Percentiles rank a stretch among this genome's conserved stretches.
phyloP scores from a whole-genome alignment of 2,888 invertebrate species.

The Galeruca laticollis region DNA sequence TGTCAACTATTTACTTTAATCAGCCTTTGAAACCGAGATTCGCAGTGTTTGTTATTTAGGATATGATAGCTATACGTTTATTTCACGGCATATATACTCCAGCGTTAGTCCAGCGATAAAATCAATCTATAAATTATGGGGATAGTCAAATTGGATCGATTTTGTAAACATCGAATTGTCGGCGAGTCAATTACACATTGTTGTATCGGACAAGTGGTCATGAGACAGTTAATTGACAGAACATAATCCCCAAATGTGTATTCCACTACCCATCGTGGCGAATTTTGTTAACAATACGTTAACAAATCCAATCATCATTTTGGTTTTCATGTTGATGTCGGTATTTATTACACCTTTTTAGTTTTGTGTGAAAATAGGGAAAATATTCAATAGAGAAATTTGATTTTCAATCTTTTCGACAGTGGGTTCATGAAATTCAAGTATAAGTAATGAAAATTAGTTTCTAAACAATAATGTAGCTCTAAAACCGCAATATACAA shows the following conservation, averaged over 20 bases:
- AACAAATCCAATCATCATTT: constrained; percentile 40
- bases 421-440: no score
- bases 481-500: no score
- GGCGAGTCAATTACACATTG: constrained; percentile 43
- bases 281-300: constrained; percentile 41
- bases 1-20: not conserved
- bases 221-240: constrained; percentile 42
- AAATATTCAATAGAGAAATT: not conserved
- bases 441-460: no score
- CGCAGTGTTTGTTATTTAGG: constrained; percentile 19
- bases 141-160: constrained; percentile 35
- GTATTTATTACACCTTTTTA: constrained; percentile 24
- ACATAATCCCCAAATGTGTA: constrained; percentile 42
- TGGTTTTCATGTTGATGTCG: constrained; percentile 27
- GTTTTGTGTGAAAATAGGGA: not conserved
- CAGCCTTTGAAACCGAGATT: constrained; percentile 18
- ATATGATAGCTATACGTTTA: constrained; percentile 17
- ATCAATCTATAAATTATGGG: constrained; percentile 38
- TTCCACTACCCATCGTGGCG: constrained; percentile 35
- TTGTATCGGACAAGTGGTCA: constrained; percentile 43
- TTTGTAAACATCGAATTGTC: constrained; percentile 43
- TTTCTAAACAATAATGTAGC: no score
- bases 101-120: constrained; percentile 26
- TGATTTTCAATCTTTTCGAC: no score
- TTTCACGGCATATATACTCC: constrained; percentile 19